Conservation (phyloP, 1,140 invertebrate genomes). For the Manduca sexta region DNA sequence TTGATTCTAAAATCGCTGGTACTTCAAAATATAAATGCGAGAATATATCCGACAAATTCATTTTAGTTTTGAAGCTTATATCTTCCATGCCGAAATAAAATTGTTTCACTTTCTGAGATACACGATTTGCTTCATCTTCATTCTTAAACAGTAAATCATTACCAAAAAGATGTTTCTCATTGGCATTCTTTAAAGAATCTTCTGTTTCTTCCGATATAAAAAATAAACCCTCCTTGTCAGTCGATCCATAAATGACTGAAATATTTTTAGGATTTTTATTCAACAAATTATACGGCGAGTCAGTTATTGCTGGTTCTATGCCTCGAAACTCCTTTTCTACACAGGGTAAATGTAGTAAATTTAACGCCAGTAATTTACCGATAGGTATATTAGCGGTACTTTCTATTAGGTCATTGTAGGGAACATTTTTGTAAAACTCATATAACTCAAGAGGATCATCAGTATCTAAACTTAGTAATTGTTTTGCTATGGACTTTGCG, state of each 20-base stretch:
- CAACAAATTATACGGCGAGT: slow-evolving; percentile 5
- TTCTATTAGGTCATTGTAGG: not conserved
- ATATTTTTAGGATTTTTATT: slow-evolving; percentile 6
- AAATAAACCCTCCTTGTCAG: slow-evolving; percentile 4
- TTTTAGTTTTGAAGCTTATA: slow-evolving; percentile 1
- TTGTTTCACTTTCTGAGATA: not conserved
- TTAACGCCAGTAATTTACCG: not conserved
- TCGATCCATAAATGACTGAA: slow-evolving; percentile 7
- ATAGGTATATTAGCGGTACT: not conserved
- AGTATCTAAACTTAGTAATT: not conserved
- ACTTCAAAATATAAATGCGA: slow-evolving; percentile 5
- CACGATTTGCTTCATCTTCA: not conserved
- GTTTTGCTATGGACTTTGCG: slow-evolving; percentile 3
- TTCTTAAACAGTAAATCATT: not conserved
- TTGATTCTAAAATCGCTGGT: slow-evolving; percentile 8
- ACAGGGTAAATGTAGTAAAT: slow-evolving; percentile 4
- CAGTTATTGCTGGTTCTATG: not conserved
- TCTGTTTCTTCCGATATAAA: slow-evolving; percentile 6
- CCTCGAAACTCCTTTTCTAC: slow-evolving; percentile 3
- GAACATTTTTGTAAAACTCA: slow-evolving; percentile 1
- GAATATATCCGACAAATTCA: slow-evolving; percentile 4
- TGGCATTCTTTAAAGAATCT: not conserved
- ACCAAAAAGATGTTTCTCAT: not conserved
- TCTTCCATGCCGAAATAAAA: slow-evolving; percentile 11
- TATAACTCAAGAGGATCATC: slow-evolving; percentile 5